These are phyloP conservation scores for Polypedilum pembai DNA, from an alignment of 1,140 invertebrate species.

Conservation along the genomic window DNA sequence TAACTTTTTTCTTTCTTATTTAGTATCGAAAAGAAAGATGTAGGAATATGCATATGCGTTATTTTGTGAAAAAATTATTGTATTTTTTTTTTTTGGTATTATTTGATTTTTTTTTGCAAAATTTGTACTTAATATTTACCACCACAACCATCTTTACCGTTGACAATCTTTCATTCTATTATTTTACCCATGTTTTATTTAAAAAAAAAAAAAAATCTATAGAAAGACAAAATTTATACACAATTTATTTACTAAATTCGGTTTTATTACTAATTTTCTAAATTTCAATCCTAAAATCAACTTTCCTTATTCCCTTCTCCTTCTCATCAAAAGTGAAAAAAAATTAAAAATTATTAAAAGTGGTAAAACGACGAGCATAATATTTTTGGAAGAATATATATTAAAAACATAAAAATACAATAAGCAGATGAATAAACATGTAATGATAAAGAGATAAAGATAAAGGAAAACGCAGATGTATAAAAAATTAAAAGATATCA, in stretches of 20 bases:
- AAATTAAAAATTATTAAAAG: constrained; percentile 8
- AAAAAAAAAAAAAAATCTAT: neutral
- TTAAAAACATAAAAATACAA: constrained; percentile 5
- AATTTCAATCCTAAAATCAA: neutral
- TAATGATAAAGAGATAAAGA: neutral
- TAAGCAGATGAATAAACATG: neutral
- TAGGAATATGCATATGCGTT: too few relatives aligned
- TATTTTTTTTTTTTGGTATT: too few relatives aligned
- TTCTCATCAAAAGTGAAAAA: neutral
- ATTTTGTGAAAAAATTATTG: too few relatives aligned
- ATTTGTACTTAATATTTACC: too few relatives aligned
- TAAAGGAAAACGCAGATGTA: neutral
- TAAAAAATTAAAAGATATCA: neutral
- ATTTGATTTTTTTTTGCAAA: too few relatives aligned
- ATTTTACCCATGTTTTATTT: neutral
- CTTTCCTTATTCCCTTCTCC: too few relatives aligned
- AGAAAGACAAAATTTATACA: neutral
- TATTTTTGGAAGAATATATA: constrained; percentile 27
- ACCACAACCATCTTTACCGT: neutral
- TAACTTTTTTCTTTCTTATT: too few relatives aligned
- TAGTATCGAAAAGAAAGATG: too few relatives aligned
- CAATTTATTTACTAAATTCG: too few relatives aligned
- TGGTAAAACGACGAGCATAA: neutral
- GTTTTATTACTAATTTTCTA: neutral
- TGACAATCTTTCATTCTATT: constrained; percentile 24